Base-by-base conservation (phyloP, 2,113 vertebrate genomes). In the Corythornis cristatus region DNA sequence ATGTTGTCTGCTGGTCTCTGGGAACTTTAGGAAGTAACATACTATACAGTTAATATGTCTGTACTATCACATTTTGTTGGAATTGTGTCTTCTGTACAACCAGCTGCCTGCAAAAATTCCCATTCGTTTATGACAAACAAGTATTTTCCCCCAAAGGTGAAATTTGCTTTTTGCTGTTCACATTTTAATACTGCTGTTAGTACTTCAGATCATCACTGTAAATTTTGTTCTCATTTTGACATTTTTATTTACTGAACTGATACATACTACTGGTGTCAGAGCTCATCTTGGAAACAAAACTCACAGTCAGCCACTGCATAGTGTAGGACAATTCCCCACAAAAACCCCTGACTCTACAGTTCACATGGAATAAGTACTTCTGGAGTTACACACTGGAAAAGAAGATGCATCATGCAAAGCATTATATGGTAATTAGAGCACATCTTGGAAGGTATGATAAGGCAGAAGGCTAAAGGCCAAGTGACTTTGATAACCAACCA, bases 361-460 rank as follows among this genome's bases (percentile, higher is more conserved):
- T 90, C 3, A 46, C 93, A 83, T 87, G 93, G 92, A 96, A 18
- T 85, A 83, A 89, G 81, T 88, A 85, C 57, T 83, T 83, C 92
- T 94, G 95, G 87, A 91, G 89, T 88, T 96, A 96, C 76, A 92
- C 40, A 93, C 1, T 28, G 68, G 97, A 77, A 75, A 92, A 46
- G 71, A 82, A 96, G 90, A 93, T 95, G 94, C 40, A 0, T 95
- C 93, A 96, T 91, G 96, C 83, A 92, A 96, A 94, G 91, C 70
- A 67, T 95, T 95, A 95, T 84, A 94, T 73, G 93, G 88, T 84
- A 94, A 96, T 93, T 87, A 86, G 85, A 96, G 88, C 96, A 96
- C 86, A 93, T 97, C 96, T 96, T 94, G 87, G 93, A 97, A 96
- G 95, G 94, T 96, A 93, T 94, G 95, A 70, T 93, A 96, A 95